These are phyloP conservation scores for Drosophila ironensis DNA, from an alignment of 1,140 invertebrate species.

Conservation along the genomic window DNA sequence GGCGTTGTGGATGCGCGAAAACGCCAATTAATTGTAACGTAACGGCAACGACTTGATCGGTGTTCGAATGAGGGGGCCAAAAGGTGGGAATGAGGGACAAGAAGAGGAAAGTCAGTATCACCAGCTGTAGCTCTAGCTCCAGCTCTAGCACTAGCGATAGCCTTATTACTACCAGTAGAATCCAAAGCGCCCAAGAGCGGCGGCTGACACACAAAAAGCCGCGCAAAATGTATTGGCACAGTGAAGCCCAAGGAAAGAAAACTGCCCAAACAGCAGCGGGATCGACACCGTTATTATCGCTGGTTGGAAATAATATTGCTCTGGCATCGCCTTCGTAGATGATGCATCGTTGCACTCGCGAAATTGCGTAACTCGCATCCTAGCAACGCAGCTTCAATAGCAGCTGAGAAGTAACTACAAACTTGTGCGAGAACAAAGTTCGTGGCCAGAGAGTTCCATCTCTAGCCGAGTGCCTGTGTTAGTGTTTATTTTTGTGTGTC, in stretches of 20 bases:
- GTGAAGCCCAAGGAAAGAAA: conserved; percentile 39
- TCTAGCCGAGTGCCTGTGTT: conserved; percentile 18
- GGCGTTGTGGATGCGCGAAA: conserved; percentile 58
- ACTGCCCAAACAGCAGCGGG: conserved; percentile 8
- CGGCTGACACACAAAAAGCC: neutral
- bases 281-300: conserved; percentile 53
- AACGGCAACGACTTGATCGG: conserved; percentile 33
- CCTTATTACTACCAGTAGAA: conserved; percentile 64
- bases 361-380: conserved; percentile 72
- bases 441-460: conserved; percentile 41
- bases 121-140: too few species aligned
- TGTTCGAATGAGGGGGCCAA: conserved; percentile 54
- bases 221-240: conserved; percentile 55
- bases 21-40: conserved; percentile 66
- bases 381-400: conserved; percentile 10
- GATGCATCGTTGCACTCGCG: conserved; percentile 61
- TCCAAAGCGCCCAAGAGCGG: conserved; percentile 33
- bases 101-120: conserved; percentile 80
- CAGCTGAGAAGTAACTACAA: neutral
- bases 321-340: conserved; percentile 39
- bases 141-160: too few species aligned
- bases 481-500: conserved; percentile 34
- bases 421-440: conserved; percentile 41
- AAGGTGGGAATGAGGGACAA: conserved; percentile 74
- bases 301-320: conserved; percentile 47